phyloP scores from a whole-genome alignment of 2,797 vertebrate genomes.

The Mormyrops attenuatus region DNA sequence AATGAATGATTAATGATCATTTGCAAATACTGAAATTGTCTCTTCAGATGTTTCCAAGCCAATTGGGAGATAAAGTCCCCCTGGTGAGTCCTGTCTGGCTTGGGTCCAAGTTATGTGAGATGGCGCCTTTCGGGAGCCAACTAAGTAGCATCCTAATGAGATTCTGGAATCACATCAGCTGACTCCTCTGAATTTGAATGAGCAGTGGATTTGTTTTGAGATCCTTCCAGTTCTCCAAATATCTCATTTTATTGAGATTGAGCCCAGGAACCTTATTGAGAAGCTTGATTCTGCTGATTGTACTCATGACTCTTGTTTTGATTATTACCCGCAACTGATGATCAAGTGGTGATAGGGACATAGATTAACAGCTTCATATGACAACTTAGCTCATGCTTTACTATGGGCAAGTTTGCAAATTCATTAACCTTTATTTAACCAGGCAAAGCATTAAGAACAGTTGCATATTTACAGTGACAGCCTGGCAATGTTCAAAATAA shows the following conservation, averaged over 20 bases:
- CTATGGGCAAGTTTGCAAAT: not conserved
- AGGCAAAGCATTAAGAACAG: not conserved
- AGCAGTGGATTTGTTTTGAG: not conserved
- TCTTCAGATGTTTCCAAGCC: not conserved
- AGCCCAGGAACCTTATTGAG: not conserved
- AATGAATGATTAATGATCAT: not conserved
- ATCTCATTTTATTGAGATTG: not conserved
- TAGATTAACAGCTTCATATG: not conserved
- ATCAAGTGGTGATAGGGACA: not conserved
- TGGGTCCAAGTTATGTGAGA: not conserved
- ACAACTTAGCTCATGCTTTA: not conserved
- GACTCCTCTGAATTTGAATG: not conserved
- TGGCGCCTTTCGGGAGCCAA: not conserved
- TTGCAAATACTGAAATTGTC: not conserved
- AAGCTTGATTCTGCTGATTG: not conserved
- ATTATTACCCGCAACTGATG: not conserved
- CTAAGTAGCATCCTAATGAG: not conserved
- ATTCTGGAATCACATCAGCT: not conserved
- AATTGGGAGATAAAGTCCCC: not conserved
- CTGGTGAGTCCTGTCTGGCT: not conserved
- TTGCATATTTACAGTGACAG: not conserved
- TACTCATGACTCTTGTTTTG: not conserved
- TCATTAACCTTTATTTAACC: not conserved
- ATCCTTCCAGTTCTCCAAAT: not conserved
- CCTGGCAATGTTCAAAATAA: not conserved